phyloP scores from a whole-genome alignment of 2,797 vertebrate genomes.

The Coranthus polyacanthus region DNA sequence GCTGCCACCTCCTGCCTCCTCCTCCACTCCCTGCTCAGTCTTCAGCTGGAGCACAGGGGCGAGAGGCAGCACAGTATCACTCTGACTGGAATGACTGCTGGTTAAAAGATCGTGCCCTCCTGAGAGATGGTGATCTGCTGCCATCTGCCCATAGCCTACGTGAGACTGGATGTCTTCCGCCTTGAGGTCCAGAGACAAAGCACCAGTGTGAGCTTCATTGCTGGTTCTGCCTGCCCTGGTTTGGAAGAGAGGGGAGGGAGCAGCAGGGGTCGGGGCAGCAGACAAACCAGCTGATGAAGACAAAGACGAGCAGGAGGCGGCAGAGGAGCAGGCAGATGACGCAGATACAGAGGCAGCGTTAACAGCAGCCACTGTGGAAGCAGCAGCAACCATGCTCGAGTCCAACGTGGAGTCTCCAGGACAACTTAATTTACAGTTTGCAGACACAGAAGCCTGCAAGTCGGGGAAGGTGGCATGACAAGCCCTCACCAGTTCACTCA shows the following conservation, averaged over 20 bases:
- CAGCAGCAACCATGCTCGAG: constrained; percentile 21
- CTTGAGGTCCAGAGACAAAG: constrained; percentile 83
- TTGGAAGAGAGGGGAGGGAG: constrained; percentile 72
- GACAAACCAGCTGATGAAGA: constrained; percentile 83
- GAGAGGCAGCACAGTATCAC: constrained; percentile 62
- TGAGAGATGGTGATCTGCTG: constrained; percentile 60
- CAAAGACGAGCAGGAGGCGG: constrained; percentile 82
- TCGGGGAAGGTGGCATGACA: constrained; percentile 96
- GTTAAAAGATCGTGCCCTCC: constrained; percentile 38
- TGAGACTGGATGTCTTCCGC: constrained; percentile 84
- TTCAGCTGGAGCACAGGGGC: constrained; percentile 87
- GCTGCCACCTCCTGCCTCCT: constrained; percentile 32
- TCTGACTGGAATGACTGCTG: constrained; percentile 37
- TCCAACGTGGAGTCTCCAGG: constrained; percentile 66
- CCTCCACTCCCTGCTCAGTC: constrained; percentile 83
- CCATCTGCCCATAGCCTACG: constrained; percentile 71
- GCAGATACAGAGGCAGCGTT: constrained; percentile 33
- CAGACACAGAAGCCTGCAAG: constrained; percentile 86
- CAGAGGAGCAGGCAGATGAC: constrained; percentile 77
- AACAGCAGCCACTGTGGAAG: constrained; percentile 16
- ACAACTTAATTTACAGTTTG: constrained; percentile 64
- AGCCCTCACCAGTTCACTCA: constrained; percentile 90
- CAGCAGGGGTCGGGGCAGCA: constrained; percentile 63
- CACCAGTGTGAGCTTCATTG: constrained; percentile 2
- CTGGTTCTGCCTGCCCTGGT: constrained; percentile 19